Conservation (phyloP, 2,797 vertebrate genomes). For the Fundulus diaphanus region DNA sequence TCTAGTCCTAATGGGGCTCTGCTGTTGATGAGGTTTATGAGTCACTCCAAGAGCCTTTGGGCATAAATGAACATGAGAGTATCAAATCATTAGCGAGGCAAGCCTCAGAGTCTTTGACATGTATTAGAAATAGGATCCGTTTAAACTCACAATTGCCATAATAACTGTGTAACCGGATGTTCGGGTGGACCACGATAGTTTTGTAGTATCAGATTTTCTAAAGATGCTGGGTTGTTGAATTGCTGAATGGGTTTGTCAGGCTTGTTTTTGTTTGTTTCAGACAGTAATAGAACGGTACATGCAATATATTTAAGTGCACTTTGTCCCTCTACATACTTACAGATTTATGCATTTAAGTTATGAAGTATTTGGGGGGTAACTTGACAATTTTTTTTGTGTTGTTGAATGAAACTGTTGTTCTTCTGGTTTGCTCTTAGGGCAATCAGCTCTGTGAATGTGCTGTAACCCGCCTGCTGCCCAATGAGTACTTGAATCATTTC, state of each 20-base stretch:
- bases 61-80: background rate
- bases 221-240: background rate
- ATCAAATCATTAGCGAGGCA: background rate
- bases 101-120: background rate
- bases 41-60: background rate
- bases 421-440: background rate
- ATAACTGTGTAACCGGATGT: background rate
- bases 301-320: background rate
- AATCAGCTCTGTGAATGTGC: background rate
- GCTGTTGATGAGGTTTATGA: conserved; percentile 9
- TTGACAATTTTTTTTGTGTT: background rate
- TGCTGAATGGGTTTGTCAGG: background rate
- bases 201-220: background rate
- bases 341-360: background rate
- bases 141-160: background rate
- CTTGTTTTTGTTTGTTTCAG: conserved; percentile 1
- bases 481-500: background rate
- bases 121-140: background rate
- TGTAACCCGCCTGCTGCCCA: background rate
- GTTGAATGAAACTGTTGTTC: background rate
- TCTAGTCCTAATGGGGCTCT: background rate
- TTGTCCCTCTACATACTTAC: background rate
- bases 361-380: background rate
- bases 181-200: background rate
- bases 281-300: background rate